Evolutionary conservation across 2,888 invertebrate species (phyloP).

Genomic region (Rhingia rostrata): DNA sequence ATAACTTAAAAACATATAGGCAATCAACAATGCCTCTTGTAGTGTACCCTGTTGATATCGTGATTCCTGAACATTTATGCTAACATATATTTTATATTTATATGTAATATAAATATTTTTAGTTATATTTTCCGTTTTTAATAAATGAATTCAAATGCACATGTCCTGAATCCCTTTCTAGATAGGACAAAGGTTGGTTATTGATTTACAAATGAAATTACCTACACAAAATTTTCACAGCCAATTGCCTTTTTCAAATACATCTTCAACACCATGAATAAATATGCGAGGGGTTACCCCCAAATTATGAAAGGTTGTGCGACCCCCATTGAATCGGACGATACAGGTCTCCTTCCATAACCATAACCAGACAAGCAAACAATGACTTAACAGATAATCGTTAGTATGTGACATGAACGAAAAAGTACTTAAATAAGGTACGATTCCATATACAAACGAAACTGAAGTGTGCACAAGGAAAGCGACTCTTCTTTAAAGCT

Average conservation of each 20-base stretch:
- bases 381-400: constrained; percentile 53
- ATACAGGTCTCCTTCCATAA: constrained; percentile 15
- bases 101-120: no score
- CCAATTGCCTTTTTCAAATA: background rate
- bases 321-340: constrained; percentile 7
- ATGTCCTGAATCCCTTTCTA: no score
- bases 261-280: constrained; percentile 1
- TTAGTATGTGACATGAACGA: constrained; percentile 49
- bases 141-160: no score
- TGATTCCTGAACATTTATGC: no score
- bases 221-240: no score
- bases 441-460: background rate
- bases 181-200: no score
- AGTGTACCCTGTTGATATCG: no score
- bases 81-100: no score
- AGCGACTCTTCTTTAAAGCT: constrained; percentile 11
- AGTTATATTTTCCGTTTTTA: no score
- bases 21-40: no score
- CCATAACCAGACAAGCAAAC: constrained; percentile 35
- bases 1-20: no score
- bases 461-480: constrained; percentile 13
- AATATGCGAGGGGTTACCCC: background rate
- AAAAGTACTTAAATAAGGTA: constrained; percentile 18
- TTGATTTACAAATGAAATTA: no score
- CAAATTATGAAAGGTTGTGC: background rate